Evolutionary conservation across 2,888 invertebrate genomes (phyloP).

Genomic region (Leptarthrus brevirostris): DNA sequence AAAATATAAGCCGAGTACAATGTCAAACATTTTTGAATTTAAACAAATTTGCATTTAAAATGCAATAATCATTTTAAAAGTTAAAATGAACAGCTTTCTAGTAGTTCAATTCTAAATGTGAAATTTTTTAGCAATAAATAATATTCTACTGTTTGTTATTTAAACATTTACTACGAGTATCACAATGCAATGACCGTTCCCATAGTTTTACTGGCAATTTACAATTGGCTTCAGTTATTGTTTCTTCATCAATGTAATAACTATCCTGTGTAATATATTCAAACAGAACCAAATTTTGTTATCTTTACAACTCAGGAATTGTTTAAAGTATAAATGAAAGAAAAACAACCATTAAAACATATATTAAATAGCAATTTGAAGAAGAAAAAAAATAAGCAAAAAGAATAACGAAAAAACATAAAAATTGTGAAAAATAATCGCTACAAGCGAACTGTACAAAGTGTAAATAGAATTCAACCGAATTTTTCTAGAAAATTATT

Average conservation of each 20-base stretch:
- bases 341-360: slow-evolving; percentile 30
- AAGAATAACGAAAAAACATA: not conserved
- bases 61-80: too few species aligned
- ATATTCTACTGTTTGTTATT: too few species aligned
- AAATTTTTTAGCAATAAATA: too few species aligned
- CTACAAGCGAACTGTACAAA: slow-evolving; percentile 37
- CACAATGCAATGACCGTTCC: too few species aligned
- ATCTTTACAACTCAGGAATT: slow-evolving; percentile 30
- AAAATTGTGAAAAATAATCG: slow-evolving; percentile 32
- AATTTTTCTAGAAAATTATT: slow-evolving; percentile 38
- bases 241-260: not conserved
- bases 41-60: too few species aligned
- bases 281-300: slow-evolving; percentile 30
- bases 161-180: too few species aligned
- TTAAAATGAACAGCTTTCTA: too few species aligned
- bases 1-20: too few species aligned
- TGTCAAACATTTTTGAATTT: too few species aligned
- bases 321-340: slow-evolving; percentile 11
- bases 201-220: too few species aligned
- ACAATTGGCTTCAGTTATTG: too few species aligned
- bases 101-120: too few species aligned
- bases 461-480: slow-evolving; percentile 29
- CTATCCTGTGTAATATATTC: slow-evolving; percentile 29
- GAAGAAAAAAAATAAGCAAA: slow-evolving; percentile 4
- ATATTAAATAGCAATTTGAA: slow-evolving; percentile 10